Conservation (phyloP, 2,888 invertebrate genomes). For the Hybos culiciformis region DNA sequence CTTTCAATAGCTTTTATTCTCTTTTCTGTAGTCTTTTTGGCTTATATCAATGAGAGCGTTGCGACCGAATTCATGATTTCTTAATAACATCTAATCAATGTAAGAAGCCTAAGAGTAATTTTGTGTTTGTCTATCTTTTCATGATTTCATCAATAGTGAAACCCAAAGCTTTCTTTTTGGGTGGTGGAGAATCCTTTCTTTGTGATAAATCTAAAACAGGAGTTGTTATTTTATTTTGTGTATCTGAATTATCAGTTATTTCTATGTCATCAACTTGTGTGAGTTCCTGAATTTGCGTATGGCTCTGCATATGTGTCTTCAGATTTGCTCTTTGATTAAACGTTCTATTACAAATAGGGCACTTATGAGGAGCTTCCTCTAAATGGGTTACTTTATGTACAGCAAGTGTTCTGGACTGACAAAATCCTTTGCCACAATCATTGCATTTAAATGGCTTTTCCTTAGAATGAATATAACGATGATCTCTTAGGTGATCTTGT, state of each 20-base stretch:
- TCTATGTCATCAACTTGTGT: not conserved
- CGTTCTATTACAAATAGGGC: conserved; percentile 72
- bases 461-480: conserved; percentile 94
- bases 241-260: not conserved
- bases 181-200: conserved; percentile 24
- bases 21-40: no score
- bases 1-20: no score
- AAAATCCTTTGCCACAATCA: conserved; percentile 96
- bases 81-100: no score
- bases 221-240: not conserved
- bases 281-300: conserved; percentile 45
- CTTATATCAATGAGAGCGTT: no score
- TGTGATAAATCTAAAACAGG: conserved; percentile 45
- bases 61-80: no score
- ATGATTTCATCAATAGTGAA: conserved; percentile 83
- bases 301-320: conserved; percentile 78
- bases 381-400: conserved; percentile 90
- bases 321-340: conserved; percentile 89
- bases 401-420: conserved; percentile 89
- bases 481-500: conserved; percentile 85
- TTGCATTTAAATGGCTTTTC: conserved; percentile 97
- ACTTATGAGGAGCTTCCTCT: conserved; percentile 89
- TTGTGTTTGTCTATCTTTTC: conserved; percentile 69
- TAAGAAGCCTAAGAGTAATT: no score
- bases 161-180: conserved; percentile 44